These are phyloP conservation scores for Asobara japonica DNA, from an alignment of 1,140 invertebrate genomes.

Conservation along the genomic window DNA sequence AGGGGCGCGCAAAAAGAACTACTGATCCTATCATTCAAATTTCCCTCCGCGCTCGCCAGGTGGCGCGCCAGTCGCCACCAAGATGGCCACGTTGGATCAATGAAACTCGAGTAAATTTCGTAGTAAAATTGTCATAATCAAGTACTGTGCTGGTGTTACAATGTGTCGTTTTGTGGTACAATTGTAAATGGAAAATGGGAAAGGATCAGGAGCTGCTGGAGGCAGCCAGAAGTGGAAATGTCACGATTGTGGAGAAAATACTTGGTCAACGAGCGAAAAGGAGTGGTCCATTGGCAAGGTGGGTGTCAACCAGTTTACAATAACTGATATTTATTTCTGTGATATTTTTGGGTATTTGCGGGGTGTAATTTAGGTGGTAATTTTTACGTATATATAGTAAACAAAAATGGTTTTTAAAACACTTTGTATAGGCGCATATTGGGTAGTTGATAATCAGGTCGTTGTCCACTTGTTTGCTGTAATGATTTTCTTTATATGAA, in stretches of 20 bases:
- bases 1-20: neutral
- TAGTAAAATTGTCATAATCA: conserved; percentile 70
- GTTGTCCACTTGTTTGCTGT: conserved; percentile 32
- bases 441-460: neutral
- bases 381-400: too few relatives aligned
- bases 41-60: conserved; percentile 56
- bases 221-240: conserved; percentile 91
- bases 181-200: conserved; percentile 84
- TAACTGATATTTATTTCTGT: too few relatives aligned
- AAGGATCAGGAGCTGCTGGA: conserved; percentile 96
- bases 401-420: too few relatives aligned
- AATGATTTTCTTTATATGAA: conserved; percentile 29
- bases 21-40: conserved; percentile 48
- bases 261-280: conserved; percentile 88
- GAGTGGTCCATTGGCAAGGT: conserved; percentile 93
- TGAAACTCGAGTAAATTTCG: conserved; percentile 72
- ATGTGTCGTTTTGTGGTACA: conserved; percentile 52
- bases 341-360: too few relatives aligned
- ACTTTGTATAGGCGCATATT: too few relatives aligned
- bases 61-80: conserved; percentile 65
- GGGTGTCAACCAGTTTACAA: conserved; percentile 62
- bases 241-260: conserved; percentile 89
- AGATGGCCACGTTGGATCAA: conserved; percentile 80
- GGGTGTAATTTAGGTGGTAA: too few relatives aligned
- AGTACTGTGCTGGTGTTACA: conserved; percentile 64